Base-by-base conservation (phyloP, 2,888 invertebrate genomes). In the Ethmia dodecea region DNA sequence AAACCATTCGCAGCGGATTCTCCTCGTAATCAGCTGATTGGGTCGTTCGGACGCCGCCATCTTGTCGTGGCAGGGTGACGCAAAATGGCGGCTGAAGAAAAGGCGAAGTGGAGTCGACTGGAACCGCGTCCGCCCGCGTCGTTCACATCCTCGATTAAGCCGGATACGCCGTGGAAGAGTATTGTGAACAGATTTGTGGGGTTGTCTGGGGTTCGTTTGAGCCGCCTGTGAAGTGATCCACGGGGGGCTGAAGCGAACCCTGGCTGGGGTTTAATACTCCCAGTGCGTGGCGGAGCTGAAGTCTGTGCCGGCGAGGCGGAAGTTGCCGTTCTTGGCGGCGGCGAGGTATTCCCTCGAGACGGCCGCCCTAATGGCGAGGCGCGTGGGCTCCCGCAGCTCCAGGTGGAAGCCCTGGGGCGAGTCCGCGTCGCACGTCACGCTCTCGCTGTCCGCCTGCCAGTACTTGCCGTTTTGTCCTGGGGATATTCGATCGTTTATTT, bases 401-500 rank as follows among this genome's bases (percentile, higher is more conserved):
- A 98, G 88, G 71, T 93, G 94, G 89, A 98, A 98, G 33, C 95
- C 94, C 29, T 91, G 88, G 11, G 96, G 93, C 12, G 88, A 72
- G 60, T 96, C 95, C 14, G 94, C 90, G 76, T 97, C 97, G 40
- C 96, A 94, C 20, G 92, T 90, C 37, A 98, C 92, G 35, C 92
- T 90, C 74, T 97, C 97, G 55, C 93, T 92, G 68, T 94, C 94
- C 35, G 95, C 92, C 73, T 94, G 93, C 97, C 97, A 97, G 84
- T 96, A 98, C 73, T 96, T 96, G 60, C 94, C 94, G 80, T 94
- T 96, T 71, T 94, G 93, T 51, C 96, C 96, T 96, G 78, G n/a
- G n/a, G n/a, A n/a, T n/a, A n/a, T n/a, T n/a, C n/a, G n/a, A n/a
- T n/a, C n/a, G n/a, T n/a, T n/a, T n/a, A n/a, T n/a, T n/a, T n/a